Evolutionary conservation across 2,797 vertebrate genomes (phyloP).

Genomic region (Aeoliscus strigatus): DNA sequence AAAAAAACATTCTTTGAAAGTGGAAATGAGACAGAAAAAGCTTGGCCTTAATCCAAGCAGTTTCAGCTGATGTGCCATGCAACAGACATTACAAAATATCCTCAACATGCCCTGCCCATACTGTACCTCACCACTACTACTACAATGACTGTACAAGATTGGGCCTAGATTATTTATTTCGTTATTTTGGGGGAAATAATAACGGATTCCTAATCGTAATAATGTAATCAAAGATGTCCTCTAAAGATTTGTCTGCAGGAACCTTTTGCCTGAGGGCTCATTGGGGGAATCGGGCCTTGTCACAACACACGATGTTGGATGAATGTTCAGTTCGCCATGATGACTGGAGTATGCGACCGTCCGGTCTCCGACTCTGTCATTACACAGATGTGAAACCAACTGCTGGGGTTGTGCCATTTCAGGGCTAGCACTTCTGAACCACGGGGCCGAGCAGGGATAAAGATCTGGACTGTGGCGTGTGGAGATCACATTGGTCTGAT

Average conservation of each 20-base stretch:
- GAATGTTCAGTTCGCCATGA: neutral
- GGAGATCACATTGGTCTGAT: constrained; percentile 13
- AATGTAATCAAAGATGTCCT: neutral
- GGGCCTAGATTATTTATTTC: too few relatives aligned
- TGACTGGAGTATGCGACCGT: constrained; percentile 24
- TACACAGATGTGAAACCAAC: neutral
- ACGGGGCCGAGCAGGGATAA: constrained; percentile 2
- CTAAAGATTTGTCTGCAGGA: constrained; percentile 51
- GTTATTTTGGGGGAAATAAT: too few relatives aligned
- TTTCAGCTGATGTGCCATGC: too few relatives aligned
- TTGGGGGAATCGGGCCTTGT: constrained; percentile 4
- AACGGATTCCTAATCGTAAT: too few relatives aligned
- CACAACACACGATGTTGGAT: constrained; percentile 1
- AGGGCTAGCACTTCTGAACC: constrained; percentile 7
- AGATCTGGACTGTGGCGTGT: constrained; percentile 1
- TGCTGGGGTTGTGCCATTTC: constrained; percentile 3
- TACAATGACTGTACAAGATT: too few relatives aligned
- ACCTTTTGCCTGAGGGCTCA: constrained; percentile 18
- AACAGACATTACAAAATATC: too few relatives aligned
- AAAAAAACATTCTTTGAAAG: too few relatives aligned
- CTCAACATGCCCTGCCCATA: too few relatives aligned
- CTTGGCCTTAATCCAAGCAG: too few relatives aligned
- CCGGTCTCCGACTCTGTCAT: neutral
- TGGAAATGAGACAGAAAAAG: too few relatives aligned
- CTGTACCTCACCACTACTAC: too few relatives aligned